Evolutionary conservation across 2,113 vertebrate genomes (phyloP), one percentile per base, ranked within the genome.

Genomic region (Hemiscyllium ocellatum): DNA sequence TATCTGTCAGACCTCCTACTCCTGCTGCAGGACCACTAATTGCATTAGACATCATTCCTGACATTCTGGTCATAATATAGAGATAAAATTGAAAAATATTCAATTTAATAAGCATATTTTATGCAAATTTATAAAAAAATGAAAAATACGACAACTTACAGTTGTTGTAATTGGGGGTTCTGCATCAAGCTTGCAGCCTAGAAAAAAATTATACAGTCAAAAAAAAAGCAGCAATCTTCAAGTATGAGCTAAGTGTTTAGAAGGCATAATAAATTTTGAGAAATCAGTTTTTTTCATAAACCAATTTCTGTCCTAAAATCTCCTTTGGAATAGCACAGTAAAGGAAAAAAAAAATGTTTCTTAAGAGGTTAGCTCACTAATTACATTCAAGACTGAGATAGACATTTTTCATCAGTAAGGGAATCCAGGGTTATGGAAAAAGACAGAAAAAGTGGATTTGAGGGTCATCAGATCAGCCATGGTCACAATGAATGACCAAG

Each of bases 141-240:
- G 37, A 22, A 83, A 83, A 83, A 83, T 83, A 83, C 37, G 33
- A n/a, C 96, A 97, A 99, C 99, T 99, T 97, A 99, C 99, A 99
- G 96, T 96, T 99, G 99, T 96, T 99, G 99, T 70, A 99, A 98
- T 97, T 99, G 99, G 96, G 99, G 99, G 97, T 99, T 99, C 97
- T 99, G 99, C 99, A 99, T 99, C 97, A 99, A 98, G 96, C 98
- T 99, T 86, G 99, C 99, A 96, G 99, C 99, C 99, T 99, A 96
- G 87, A 96, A 98, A 56, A 24, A 87, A 65, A 76, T 37, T 33
- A 17, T 42, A 29, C n/a, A 47, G 50, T 66, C n/a, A 76, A 83
- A 83, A 76, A 83, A 83, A 42, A 37, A 83, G 37, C 15, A 47
- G 80, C 80, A 83, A 47, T 83, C 19, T 83, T 83, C 78, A 83